Conservation (phyloP, 35 echinoderm and acorn worm genomes). For the Apostichopus japonicus region DNA sequence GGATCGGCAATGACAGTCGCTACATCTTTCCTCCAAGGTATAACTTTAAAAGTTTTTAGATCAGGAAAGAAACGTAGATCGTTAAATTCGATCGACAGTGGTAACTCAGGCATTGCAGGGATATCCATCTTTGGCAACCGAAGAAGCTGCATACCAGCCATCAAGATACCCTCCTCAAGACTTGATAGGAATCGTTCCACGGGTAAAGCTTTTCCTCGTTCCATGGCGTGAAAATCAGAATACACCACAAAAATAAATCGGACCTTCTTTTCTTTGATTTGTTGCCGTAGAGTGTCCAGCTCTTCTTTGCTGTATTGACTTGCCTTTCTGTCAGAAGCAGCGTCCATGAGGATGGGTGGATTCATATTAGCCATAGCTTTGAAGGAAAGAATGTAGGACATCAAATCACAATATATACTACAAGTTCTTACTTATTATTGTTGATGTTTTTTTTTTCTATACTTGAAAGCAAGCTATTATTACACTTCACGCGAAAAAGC, state of each 20-base stretch:
- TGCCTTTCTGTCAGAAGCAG: neutral
- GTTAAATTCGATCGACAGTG: neutral
- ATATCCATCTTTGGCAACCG: neutral
- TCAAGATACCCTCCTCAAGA: neutral
- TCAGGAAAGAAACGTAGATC: conserved; percentile 35
- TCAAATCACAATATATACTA: too few relatives aligned
- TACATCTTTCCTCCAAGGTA: conserved; percentile 21
- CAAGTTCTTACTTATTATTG: too few relatives aligned
- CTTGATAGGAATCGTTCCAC: neutral
- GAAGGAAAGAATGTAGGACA: too few relatives aligned
- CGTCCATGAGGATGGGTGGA: neutral
- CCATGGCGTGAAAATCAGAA: conserved; percentile 15
- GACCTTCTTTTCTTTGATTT: neutral
- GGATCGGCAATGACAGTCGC: conserved; percentile 26
- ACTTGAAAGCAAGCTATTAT: too few relatives aligned
- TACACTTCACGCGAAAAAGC: too few relatives aligned
- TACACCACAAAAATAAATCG: conserved; percentile 27
- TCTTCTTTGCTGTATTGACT: neutral
- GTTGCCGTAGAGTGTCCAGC: neutral
- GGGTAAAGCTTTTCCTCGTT: conserved; percentile 1
- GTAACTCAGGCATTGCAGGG: neutral
- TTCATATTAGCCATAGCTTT: too few relatives aligned
- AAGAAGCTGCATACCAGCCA: neutral
- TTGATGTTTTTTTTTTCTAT: too few relatives aligned
- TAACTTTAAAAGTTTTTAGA: conserved; percentile 11